Percentiles rank a stretch among this genome's conserved stretches.
phyloP scores from a whole-genome alignment of 2,113 vertebrate species.

The Grammomys dolichurus region DNA sequence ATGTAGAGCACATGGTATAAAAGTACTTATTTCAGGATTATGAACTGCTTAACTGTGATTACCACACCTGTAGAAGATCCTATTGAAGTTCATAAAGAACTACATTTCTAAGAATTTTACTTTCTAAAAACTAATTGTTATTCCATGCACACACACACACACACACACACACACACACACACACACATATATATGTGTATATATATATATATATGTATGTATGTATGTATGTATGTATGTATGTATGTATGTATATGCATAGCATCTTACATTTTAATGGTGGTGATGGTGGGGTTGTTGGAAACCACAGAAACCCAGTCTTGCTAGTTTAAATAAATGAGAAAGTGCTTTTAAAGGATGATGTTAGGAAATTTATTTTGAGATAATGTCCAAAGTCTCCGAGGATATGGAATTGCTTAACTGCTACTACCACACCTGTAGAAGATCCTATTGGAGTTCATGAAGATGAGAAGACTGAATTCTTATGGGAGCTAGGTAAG shows the following conservation, averaged over 20 bases:
- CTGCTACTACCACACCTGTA: too few relatives aligned
- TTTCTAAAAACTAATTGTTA: not conserved
- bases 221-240: too few relatives aligned
- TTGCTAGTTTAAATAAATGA: constrained; percentile 8
- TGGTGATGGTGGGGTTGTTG: not conserved
- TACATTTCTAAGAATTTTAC: constrained; percentile 20
- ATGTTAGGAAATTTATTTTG: constrained; percentile 21
- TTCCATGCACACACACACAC: not conserved
- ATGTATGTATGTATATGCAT: not conserved
- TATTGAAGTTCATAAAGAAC: not conserved
- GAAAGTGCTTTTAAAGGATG: not conserved
- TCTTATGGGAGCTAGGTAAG: not conserved
- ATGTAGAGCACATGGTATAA: not conserved
- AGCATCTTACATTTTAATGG: not conserved
- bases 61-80: not conserved
- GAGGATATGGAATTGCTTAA: not conserved
- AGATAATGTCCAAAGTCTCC: constrained; percentile 6
- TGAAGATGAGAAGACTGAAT: not conserved
- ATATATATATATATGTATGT: too few relatives aligned
- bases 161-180: too few relatives aligned
- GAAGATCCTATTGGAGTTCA: too few relatives aligned
- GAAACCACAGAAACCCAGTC: constrained; percentile 18
- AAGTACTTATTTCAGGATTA: not conserved
- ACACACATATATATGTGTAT: too few relatives aligned
- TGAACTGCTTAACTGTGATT: not conserved